A percentile compares a stretch with the other conserved stretches of the same genome.
Evolutionary conservation across 1,140 invertebrate species (phyloP).

Genomic region (Pseudomyrmex concolor): DNA sequence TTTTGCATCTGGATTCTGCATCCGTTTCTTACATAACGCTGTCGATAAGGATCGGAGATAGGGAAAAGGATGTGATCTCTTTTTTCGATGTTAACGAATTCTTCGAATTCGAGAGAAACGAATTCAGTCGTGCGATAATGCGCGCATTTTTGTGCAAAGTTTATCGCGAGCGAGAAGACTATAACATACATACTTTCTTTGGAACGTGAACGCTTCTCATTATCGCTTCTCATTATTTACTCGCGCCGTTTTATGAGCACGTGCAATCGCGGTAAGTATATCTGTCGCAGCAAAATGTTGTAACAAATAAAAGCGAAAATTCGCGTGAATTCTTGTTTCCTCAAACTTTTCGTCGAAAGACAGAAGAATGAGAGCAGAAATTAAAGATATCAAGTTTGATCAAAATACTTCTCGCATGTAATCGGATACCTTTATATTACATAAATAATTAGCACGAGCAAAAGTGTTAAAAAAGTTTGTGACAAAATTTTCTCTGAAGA

Average conservation of each 20-base stretch:
- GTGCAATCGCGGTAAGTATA: slow-evolving; percentile 44
- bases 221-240: slow-evolving; percentile 60
- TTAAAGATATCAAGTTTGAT: too few species aligned
- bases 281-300: not conserved
- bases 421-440: too few species aligned
- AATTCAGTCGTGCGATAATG: not conserved
- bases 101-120: not conserved
- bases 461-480: too few species aligned
- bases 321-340: slow-evolving; percentile 23
- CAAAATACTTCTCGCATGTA: too few species aligned
- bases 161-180: slow-evolving; percentile 12
- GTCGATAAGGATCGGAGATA: not conserved
- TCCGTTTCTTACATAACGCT: not conserved
- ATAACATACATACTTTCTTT: slow-evolving; percentile 28
- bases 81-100: not conserved
- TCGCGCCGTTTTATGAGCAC: slow-evolving; percentile 28
- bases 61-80: not conserved
- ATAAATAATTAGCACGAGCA: too few species aligned
- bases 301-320: slow-evolving; percentile 7
- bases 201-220: slow-evolving; percentile 53
- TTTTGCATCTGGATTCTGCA: not conserved
- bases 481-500: too few species aligned
- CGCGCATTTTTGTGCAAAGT: not conserved
- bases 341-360: not conserved
- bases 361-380: too few species aligned